These are phyloP conservation scores for Hormiphora californensis DNA, from an alignment of 37 sponge, comb jelly and placozoan genomes.

Conservation along the genomic window DNA sequence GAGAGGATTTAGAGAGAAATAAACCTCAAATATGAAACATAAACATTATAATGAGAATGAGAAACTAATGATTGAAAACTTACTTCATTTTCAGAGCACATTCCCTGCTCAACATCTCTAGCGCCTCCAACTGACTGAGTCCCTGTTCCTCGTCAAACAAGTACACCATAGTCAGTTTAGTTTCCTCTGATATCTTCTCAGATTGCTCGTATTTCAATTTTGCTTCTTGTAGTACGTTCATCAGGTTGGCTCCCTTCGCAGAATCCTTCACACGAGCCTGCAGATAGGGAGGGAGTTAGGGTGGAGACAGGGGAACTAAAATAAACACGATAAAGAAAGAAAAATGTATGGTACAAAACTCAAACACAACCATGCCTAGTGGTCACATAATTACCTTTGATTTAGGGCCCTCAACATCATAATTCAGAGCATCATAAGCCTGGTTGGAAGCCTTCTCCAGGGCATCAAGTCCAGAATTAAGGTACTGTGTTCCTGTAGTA, in stretches of 20 bases:
- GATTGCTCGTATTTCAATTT: slow-evolving; percentile 35
- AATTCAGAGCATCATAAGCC: slow-evolving; percentile 31
- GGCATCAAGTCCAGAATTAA: background rate
- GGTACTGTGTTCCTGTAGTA: background rate
- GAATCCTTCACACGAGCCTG: slow-evolving; percentile 11
- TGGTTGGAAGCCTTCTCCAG: slow-evolving; percentile 29
- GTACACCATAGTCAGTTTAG: slow-evolving; percentile 4
- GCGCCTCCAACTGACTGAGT: slow-evolving; percentile 35
- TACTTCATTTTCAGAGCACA: slow-evolving; percentile 41
- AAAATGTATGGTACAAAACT: too few species aligned
- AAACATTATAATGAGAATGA: background rate
- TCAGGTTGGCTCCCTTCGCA: slow-evolving; percentile 29
- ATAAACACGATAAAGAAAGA: too few species aligned
- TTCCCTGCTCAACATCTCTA: slow-evolving; percentile 47
- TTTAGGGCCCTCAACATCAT: background rate
- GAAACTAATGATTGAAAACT: background rate
- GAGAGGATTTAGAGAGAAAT: background rate
- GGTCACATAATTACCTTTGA: background rate
- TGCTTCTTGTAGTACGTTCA: slow-evolving; percentile 33
- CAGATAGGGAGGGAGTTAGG: too few species aligned
- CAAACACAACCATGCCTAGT: too few species aligned
- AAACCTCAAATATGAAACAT: background rate
- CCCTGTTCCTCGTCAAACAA: slow-evolving; percentile 43
- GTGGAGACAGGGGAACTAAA: too few species aligned
- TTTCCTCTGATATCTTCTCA: slow-evolving; percentile 37